Evolutionary conservation across 2,113 vertebrate genomes (phyloP).

Genomic region (Ranitomeya variabilis): DNA sequence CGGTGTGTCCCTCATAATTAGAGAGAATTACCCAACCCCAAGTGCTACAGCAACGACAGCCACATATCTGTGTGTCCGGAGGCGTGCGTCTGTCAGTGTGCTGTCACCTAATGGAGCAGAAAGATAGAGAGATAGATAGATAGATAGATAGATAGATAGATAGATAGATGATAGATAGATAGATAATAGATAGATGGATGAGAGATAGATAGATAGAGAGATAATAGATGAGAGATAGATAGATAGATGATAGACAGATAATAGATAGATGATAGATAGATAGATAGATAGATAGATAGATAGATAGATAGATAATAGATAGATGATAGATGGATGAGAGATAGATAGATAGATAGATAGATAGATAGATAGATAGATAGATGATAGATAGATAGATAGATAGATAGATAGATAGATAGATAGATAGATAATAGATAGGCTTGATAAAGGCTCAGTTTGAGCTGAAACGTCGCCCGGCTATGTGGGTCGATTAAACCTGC

Average conservation of each 20-base stretch:
- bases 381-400: too few relatives aligned
- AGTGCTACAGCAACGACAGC: background rate
- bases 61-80: background rate
- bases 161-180: background rate
- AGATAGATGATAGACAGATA: background rate
- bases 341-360: too few relatives aligned
- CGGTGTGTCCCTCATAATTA: slow-evolving; percentile 23
- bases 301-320: background rate
- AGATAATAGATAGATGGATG: background rate
- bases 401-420: too few relatives aligned
- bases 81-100: background rate
- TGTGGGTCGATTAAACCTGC: too few relatives aligned
- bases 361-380: too few relatives aligned
- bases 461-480: too few relatives aligned
- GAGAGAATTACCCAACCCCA: slow-evolving; percentile 8
- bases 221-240: background rate
- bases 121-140: background rate
- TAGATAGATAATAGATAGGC: too few relatives aligned
- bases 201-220: background rate
- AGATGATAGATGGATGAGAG: background rate
- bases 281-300: background rate
- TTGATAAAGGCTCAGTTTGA: too few relatives aligned
- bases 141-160: background rate
- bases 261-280: background rate
- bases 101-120: background rate